Conservation (phyloP, 2,113 vertebrate species). For the Xyrauchen texanus region DNA sequence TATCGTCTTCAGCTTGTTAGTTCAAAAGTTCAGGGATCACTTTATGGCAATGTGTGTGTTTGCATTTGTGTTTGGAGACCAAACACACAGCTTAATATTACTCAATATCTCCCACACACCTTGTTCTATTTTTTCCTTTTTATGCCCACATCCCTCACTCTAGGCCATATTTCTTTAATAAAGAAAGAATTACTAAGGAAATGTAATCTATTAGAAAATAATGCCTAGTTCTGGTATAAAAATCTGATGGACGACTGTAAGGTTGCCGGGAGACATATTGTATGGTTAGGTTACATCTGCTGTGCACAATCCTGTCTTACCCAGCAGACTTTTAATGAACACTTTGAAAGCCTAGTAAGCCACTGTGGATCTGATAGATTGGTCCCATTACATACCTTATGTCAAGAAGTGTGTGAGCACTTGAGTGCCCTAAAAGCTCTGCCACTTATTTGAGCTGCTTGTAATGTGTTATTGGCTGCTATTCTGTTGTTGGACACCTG, state of each 20-base stretch:
- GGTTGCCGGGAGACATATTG: slow-evolving; percentile 42
- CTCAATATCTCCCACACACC: neutral
- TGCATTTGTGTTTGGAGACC: slow-evolving; percentile 45
- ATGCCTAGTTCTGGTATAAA: slow-evolving; percentile 47
- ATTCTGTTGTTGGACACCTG: slow-evolving; percentile 13
- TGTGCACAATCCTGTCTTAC: slow-evolving; percentile 29
- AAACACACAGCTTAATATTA: slow-evolving; percentile 57
- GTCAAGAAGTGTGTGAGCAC: neutral
- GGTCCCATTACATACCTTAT: neutral
- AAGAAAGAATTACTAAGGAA: slow-evolving; percentile 64
- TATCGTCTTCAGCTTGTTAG: neutral
- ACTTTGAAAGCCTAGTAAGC: slow-evolving; percentile 56
- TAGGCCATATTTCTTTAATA: slow-evolving; percentile 51
- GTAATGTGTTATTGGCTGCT: slow-evolving; percentile 2
- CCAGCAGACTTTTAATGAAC: slow-evolving; percentile 48
- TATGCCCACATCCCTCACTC: slow-evolving; percentile 41
- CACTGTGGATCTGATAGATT: slow-evolving; percentile 40
- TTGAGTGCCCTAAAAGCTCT: neutral
- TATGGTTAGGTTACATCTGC: slow-evolving; percentile 51
- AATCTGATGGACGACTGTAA: slow-evolving; percentile 37
- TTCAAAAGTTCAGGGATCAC: slow-evolving; percentile 31
- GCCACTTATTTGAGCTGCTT: neutral
- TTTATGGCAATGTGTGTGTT: slow-evolving; percentile 6
- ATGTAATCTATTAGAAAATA: slow-evolving; percentile 64
- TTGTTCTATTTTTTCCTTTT: neutral